Evolutionary conservation across 2,113 vertebrate genomes (phyloP).

Genomic region (Oxyura jamaicensis): DNA sequence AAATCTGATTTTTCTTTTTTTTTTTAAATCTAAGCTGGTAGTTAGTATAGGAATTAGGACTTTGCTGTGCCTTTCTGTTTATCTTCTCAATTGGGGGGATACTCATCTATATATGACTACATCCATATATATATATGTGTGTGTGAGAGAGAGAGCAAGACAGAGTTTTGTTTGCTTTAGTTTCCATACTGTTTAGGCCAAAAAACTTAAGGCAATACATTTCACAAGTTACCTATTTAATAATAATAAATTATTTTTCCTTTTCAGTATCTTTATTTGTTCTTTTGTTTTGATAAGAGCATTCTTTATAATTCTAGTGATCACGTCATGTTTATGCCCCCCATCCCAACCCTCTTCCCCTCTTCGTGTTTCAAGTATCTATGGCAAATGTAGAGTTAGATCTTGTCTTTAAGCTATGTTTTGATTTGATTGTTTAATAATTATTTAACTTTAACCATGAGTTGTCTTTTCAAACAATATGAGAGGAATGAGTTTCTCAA

Average conservation of each 20-base stretch:
- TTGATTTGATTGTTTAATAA: background rate
- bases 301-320: background rate
- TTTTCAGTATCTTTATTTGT: background rate
- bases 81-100: background rate
- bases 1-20: background rate
- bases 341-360: background rate
- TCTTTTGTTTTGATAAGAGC: background rate
- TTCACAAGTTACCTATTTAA: background rate
- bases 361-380: background rate
- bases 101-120: background rate
- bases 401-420: background rate
- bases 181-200: too few species aligned
- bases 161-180: too few species aligned
- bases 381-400: background rate
- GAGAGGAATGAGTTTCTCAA: background rate
- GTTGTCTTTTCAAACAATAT: background rate
- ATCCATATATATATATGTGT: background rate
- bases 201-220: background rate
- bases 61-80: background rate
- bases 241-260: background rate
- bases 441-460: background rate
- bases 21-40: background rate
- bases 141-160: background rate
- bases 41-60: background rate
- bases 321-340: background rate